Percentiles rank a stretch among this genome's conserved stretches.
Evolutionary conservation across 2,797 vertebrate genomes (phyloP).

Genomic region (Amniataba percoides): DNA sequence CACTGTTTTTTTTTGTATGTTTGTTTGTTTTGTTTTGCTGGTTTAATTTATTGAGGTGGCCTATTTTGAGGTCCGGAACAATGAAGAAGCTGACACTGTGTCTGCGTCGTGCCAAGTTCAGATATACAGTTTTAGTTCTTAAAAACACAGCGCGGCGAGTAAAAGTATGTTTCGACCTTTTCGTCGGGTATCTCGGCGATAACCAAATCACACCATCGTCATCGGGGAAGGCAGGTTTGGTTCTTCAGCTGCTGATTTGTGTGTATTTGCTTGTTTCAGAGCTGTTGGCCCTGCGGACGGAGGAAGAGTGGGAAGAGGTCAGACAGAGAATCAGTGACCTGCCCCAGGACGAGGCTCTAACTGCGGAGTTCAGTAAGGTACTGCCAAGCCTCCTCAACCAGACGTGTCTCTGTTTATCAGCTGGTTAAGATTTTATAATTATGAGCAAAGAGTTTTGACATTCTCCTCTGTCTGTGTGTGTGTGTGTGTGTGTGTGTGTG

Average conservation of each 20-base stretch:
- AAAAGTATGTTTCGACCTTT: not conserved
- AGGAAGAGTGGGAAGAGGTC: constrained; percentile 93
- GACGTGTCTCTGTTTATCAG: not conserved
- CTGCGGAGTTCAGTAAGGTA: constrained; percentile 93
- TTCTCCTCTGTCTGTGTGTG: constrained; percentile 3
- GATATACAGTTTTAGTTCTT: not conserved
- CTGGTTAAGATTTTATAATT: constrained; percentile 8
- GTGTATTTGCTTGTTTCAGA: constrained; percentile 81
- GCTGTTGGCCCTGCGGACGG: constrained; percentile 88
- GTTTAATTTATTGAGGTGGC: not conserved
- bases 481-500: constrained; percentile 3
- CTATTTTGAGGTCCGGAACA: not conserved
- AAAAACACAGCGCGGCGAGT: too few species aligned
- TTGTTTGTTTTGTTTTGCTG: not conserved
- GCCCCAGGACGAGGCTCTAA: constrained; percentile 89
- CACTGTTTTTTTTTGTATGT: not conserved
- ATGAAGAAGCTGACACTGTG: not conserved
- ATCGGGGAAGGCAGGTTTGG: not conserved
- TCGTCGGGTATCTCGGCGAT: constrained; percentile 2
- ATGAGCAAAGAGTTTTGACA: not conserved
- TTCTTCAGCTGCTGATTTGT: constrained; percentile 35
- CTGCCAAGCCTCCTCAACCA: not conserved
- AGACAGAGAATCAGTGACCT: constrained; percentile 88
- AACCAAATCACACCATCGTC: not conserved
- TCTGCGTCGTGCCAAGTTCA: not conserved